Conservation (phyloP, 2,888 invertebrate genomes). For the Ornithoptera priamus region DNA sequence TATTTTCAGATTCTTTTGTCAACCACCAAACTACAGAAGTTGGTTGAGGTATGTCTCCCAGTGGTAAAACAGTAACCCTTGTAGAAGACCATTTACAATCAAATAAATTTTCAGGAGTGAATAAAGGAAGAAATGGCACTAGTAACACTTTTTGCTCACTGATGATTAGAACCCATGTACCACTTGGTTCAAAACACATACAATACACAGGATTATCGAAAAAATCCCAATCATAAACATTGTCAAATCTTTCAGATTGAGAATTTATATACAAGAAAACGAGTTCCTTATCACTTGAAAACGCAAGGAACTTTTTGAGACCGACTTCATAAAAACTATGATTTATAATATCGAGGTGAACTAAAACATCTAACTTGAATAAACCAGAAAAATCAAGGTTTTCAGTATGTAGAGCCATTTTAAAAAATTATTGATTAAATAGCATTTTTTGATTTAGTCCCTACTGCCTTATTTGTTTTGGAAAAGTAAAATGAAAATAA, state of each 20-base stretch:
- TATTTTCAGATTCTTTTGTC: slow-evolving; percentile 84
- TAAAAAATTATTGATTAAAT: slow-evolving; percentile 20
- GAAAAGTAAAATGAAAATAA: too few relatives aligned
- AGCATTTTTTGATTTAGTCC: not conserved
- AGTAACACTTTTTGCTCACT: slow-evolving; percentile 75
- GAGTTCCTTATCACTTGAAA: slow-evolving; percentile 68
- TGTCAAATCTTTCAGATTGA: slow-evolving; percentile 61
- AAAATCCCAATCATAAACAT: slow-evolving; percentile 73
- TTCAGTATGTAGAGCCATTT: slow-evolving; percentile 62
- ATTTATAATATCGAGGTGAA: slow-evolving; percentile 61
- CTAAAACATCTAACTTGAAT: slow-evolving; percentile 71
- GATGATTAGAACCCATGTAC: slow-evolving; percentile 86
- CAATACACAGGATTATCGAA: slow-evolving; percentile 80
- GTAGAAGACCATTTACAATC: slow-evolving; percentile 74
- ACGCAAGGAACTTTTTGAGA: slow-evolving; percentile 67
- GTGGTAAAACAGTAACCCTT: slow-evolving; percentile 70
- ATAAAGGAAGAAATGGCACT: slow-evolving; percentile 73
- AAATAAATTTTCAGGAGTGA: slow-evolving; percentile 66
- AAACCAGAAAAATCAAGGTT: slow-evolving; percentile 70
- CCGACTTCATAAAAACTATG: slow-evolving; percentile 75
- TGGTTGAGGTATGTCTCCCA: slow-evolving; percentile 70
- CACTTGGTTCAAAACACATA: slow-evolving; percentile 91
- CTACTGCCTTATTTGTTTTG: too few relatives aligned
- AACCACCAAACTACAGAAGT: slow-evolving; percentile 88
- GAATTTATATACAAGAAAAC: slow-evolving; percentile 65